Percentiles rank a stretch among this genome's conserved stretches.
These are phyloP conservation scores for Spodoptera litura DNA, from an alignment of 1,140 invertebrate species.

Conservation along the genomic window DNA sequence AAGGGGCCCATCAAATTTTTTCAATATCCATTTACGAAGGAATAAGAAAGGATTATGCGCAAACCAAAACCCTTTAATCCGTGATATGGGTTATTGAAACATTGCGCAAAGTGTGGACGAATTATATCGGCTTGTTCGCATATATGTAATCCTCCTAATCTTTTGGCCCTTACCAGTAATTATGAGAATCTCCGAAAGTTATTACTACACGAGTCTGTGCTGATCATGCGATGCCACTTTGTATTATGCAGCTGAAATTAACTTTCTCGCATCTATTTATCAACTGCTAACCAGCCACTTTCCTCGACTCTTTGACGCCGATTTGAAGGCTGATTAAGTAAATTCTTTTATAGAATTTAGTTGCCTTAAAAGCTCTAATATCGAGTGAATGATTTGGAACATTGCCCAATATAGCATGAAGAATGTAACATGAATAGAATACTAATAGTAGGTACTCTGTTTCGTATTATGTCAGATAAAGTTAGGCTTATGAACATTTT, in stretches of 20 bases:
- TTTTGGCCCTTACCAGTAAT: conserved; percentile 48
- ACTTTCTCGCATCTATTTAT: conserved; percentile 27
- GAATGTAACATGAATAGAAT: conserved; percentile 24
- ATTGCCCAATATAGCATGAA: conserved; percentile 12
- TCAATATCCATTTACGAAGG: conserved; percentile 78
- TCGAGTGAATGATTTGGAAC: conserved; percentile 18
- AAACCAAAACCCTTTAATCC: conserved; percentile 73
- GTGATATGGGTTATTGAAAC: conserved; percentile 72
- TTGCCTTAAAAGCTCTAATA: conserved; percentile 18
- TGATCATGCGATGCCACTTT: no score
- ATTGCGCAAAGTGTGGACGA: conserved; percentile 61
- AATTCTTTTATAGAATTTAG: conserved; percentile 11
- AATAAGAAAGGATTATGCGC: conserved; percentile 77
- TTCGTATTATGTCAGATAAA: conserved; percentile 10
- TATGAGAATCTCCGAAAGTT: conserved; percentile 28
- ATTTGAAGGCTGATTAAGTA: conserved; percentile 33
- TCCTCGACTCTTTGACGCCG: conserved; percentile 26
- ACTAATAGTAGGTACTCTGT: conserved; percentile 24
- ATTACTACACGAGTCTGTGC: conserved; percentile 17
- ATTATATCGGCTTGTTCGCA: conserved; percentile 56
- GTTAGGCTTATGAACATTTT: conserved; percentile 1
- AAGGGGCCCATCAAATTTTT: conserved; percentile 74
- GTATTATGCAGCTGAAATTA: conserved; percentile 33
- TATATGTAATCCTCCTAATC: conserved; percentile 53
- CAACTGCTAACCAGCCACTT: conserved; percentile 16